These are phyloP conservation scores for Parotocinclus haroldoi DNA, from an alignment of 2,797 vertebrate species.

Conservation along the genomic window DNA sequence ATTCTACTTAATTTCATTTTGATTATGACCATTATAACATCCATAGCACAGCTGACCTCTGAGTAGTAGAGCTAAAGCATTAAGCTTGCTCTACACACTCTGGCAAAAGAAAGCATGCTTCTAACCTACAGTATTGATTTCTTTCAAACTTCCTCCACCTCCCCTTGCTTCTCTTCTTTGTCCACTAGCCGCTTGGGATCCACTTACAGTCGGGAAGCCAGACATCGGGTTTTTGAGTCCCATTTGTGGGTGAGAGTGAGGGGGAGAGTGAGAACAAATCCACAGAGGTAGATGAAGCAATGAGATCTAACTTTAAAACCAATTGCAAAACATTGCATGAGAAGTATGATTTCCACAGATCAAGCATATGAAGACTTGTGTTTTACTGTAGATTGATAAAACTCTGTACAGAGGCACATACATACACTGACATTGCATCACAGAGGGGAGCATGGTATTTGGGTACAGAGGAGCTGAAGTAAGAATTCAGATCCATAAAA, in stretches of 20 bases:
- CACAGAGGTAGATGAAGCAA: too few species aligned
- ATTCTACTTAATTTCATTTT: neutral
- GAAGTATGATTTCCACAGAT: too few species aligned
- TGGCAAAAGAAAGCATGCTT: constrained; percentile 17
- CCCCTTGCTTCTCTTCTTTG: constrained; percentile 24
- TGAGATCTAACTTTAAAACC: too few species aligned
- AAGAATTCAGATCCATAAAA: too few species aligned
- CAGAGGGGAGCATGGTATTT: too few species aligned
- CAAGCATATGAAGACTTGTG: too few species aligned
- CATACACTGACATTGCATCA: too few species aligned
- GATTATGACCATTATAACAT: constrained; percentile 8
- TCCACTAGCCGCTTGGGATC: constrained; percentile 34
- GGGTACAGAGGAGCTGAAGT: too few species aligned
- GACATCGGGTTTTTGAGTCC: constrained; percentile 13
- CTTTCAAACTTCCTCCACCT: constrained; percentile 36
- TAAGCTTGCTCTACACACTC: constrained; percentile 11
- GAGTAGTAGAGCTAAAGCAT: constrained; percentile 14
- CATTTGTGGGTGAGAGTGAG: neutral
- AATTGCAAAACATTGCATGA: too few species aligned
- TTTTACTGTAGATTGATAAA: too few species aligned
- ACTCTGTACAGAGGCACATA: too few species aligned
- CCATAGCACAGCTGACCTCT: constrained; percentile 25
- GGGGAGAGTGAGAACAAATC: too few species aligned
- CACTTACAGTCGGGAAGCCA: constrained; percentile 27
- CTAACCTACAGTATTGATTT: constrained; percentile 34